A percentile compares a stretch with the other conserved stretches of the same genome.
Evolutionary conservation across 1,140 invertebrate genomes (phyloP).

Genomic region (Catajapyx aquilonaris): DNA sequence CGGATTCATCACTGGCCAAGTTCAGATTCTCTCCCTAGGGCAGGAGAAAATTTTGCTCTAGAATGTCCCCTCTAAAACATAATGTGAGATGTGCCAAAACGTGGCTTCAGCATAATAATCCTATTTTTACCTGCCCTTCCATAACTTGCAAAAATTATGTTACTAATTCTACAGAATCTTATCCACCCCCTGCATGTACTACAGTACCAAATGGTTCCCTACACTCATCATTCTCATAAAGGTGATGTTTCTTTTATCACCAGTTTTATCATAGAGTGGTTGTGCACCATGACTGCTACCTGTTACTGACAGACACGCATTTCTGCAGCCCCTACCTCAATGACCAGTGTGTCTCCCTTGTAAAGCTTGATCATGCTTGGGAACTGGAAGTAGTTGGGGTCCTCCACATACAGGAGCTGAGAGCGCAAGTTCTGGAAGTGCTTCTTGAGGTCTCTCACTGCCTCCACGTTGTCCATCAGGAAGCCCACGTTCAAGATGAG

Average conservation of each 20-base stretch:
- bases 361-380: constrained; percentile 66
- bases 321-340: constrained; percentile 47
- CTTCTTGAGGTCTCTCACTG: constrained; percentile 68
- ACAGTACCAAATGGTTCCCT: no score
- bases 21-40: constrained; percentile 64
- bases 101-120: no score
- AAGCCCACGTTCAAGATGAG: constrained; percentile 48
- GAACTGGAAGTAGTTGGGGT: constrained; percentile 80
- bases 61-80: background rate
- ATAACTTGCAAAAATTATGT: no score
- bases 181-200: background rate
- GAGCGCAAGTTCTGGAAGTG: constrained; percentile 57
- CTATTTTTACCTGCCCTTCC: no score
- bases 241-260: no score
- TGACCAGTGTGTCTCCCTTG: constrained; percentile 85
- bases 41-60: constrained; percentile 6
- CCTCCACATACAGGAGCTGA: constrained; percentile 68
- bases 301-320: no score
- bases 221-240: no score
- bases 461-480: constrained; percentile 84
- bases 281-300: no score
- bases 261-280: no score
- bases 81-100: no score
- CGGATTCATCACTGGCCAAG: constrained; percentile 72
- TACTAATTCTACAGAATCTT: background rate